phyloP scores from a whole-genome alignment of 1,140 invertebrate species.

The Cyclargus thomasi region DNA sequence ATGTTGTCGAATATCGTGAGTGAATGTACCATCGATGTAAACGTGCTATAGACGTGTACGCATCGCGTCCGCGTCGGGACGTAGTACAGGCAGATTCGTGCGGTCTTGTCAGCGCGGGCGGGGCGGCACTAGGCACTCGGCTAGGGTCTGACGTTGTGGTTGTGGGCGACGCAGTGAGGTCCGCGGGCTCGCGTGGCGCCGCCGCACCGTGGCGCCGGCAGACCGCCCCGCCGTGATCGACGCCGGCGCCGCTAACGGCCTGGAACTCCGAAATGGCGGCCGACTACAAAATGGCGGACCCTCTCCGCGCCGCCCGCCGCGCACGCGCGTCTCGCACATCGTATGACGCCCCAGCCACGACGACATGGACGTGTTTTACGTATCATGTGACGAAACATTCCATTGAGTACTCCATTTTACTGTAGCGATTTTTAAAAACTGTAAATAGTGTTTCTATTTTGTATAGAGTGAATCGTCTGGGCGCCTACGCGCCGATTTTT shows the following conservation, averaged over 20 bases:
- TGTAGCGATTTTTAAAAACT: not conserved
- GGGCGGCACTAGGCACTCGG: slow-evolving; percentile 17
- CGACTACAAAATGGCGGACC: slow-evolving; percentile 19
- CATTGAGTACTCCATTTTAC: not conserved
- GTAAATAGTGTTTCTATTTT: not conserved
- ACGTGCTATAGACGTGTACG: not conserved
- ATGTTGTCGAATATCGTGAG: not conserved
- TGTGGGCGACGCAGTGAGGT: slow-evolving; percentile 36
- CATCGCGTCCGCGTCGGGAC: not conserved
- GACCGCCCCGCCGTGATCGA: slow-evolving; percentile 23
- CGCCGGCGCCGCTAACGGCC: not conserved
- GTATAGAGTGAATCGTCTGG: too few species aligned
- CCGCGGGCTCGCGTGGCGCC: slow-evolving; percentile 39
- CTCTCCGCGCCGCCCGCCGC: slow-evolving; percentile 26
- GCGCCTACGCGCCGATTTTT: not conserved
- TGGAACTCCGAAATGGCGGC: slow-evolving; percentile 17
- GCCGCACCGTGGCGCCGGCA: slow-evolving; percentile 40
- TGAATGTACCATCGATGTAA: not conserved
- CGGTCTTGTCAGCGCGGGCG: slow-evolving; percentile 24
- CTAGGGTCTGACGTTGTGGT: slow-evolving; percentile 39
- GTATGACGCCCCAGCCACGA: slow-evolving; percentile 33
- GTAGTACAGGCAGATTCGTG: not conserved
- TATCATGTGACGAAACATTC: not conserved
- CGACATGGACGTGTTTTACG: not conserved
- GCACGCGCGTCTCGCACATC: slow-evolving; percentile 38